phyloP scores from a whole-genome alignment of 2,888 invertebrate species.

The Sicus ferrugineus region DNA sequence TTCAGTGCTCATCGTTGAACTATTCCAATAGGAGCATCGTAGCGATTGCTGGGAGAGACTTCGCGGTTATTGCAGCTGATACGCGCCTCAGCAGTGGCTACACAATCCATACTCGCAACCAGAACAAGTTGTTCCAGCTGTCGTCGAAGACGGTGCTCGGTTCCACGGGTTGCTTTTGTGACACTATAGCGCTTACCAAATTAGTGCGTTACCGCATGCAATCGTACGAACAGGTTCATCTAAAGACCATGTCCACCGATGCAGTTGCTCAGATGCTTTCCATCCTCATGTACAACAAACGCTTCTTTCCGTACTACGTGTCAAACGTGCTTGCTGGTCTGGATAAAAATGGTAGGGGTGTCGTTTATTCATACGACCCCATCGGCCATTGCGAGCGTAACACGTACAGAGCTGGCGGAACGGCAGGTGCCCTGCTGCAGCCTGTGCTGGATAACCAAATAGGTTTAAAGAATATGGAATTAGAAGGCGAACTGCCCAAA shows the following conservation, averaged over 20 bases:
- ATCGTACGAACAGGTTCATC: slow-evolving; percentile 95
- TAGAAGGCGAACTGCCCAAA: slow-evolving; percentile 66
- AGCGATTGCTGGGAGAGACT: slow-evolving; percentile 95
- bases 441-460: slow-evolving; percentile 97
- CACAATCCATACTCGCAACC: slow-evolving; percentile 87
- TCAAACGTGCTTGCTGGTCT: slow-evolving; percentile 94
- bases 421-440: slow-evolving; percentile 88
- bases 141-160: slow-evolving; percentile 88
- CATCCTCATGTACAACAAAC: slow-evolving; percentile 92
- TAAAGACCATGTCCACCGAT: slow-evolving; percentile 89
- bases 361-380: slow-evolving; percentile 96
- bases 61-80: slow-evolving; percentile 93
- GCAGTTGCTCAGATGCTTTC: slow-evolving; percentile 96
- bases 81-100: slow-evolving; percentile 92
- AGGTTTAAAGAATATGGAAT: slow-evolving; percentile 84
- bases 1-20: no score
- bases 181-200: slow-evolving; percentile 88
- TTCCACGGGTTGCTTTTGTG: slow-evolving; percentile 97
- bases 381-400: slow-evolving; percentile 92
- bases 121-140: slow-evolving; percentile 85
- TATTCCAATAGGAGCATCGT: slow-evolving; percentile 96
- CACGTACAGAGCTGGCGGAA: slow-evolving; percentile 88
- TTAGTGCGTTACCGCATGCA: slow-evolving; percentile 86
- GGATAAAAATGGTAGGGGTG: slow-evolving; percentile 92
- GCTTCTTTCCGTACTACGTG: slow-evolving; percentile 98